Evolutionary conservation across 1,140 invertebrate species (phyloP), one percentile per base, ranked within the genome.

Genomic region (Eriocheir sinensis): DNA sequence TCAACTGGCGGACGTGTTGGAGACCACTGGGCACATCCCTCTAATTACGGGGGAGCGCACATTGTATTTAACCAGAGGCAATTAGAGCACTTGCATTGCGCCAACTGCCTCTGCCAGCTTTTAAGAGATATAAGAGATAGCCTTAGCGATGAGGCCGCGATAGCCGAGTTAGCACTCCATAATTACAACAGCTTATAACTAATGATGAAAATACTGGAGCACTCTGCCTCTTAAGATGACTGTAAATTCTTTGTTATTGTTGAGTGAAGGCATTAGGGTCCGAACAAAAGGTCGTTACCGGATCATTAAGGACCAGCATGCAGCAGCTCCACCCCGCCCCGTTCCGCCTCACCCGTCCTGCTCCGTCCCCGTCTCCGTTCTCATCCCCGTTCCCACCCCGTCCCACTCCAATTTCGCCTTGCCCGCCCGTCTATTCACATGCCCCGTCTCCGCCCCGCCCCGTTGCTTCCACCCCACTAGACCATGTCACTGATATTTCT

Each of bases 171-270:
- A 72, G 60, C 60, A 72, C 60, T 72, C 60, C 60, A n/a, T 72
- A 72, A 72, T 72, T 72, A 72, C 60, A 21, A n/a, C 27, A 72
- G 60, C 60, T 72, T n/a, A 72, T 72, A 72, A 72, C 12, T 72
- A 72, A 72, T 72, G 60, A 72, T 72, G 60, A 72, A 72, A 72
- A 72, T 72, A 72, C 60, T 72, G 60, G 60, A 72, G n/a, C 60
- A 72, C 60, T 72, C 60, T 21, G 12, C 60, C 27, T n/a, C 60
- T 72, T 72, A 72, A 72, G 60, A 72, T 72, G 60, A 72, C 60
- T 27, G 60, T 72, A 72, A 72, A 72, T 72, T 72, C 60, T 72
- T 72, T n/a, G 60, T 72, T 72, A 72, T 72, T 72, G 60, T 12
- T 72, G 60, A 72, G 60, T n/a, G 12, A 72, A 72, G 60, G 60